Conservation (phyloP, 2,113 vertebrate genomes). For the human (Homo sapiens) region DNA sequence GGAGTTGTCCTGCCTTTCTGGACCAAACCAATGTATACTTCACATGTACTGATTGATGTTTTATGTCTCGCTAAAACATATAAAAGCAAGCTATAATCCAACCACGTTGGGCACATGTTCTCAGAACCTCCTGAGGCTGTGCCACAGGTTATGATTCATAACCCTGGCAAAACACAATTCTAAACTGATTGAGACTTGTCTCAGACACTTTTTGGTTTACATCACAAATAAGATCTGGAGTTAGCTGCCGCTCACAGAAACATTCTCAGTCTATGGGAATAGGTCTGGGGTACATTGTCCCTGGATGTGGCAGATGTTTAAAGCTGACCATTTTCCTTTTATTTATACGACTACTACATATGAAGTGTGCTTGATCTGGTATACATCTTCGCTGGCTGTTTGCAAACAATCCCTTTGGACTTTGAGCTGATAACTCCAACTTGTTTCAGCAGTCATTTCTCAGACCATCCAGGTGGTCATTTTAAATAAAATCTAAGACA, state of each 20-base stretch:
- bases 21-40: no score
- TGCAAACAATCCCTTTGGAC: not conserved
- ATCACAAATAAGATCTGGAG: not conserved
- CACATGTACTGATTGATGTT: no score
- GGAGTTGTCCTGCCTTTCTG: no score
- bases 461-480: not conserved
- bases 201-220: no score
- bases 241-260: not conserved
- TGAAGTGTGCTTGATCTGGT: not conserved
- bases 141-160: no score
- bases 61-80: no score
- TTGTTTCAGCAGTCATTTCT: not conserved
- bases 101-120: no score
- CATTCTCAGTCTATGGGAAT: not conserved
- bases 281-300: not conserved
- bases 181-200: no score
- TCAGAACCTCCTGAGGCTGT: no score
- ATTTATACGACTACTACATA: not conserved
- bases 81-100: no score
- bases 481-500: not conserved
- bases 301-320: not conserved
- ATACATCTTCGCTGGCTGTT: not conserved
- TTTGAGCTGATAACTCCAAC: not conserved
- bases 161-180: no score
- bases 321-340: not conserved